Evolutionary conservation across 2,797 vertebrate genomes (phyloP).

Genomic region (Anguilla megastoma): DNA sequence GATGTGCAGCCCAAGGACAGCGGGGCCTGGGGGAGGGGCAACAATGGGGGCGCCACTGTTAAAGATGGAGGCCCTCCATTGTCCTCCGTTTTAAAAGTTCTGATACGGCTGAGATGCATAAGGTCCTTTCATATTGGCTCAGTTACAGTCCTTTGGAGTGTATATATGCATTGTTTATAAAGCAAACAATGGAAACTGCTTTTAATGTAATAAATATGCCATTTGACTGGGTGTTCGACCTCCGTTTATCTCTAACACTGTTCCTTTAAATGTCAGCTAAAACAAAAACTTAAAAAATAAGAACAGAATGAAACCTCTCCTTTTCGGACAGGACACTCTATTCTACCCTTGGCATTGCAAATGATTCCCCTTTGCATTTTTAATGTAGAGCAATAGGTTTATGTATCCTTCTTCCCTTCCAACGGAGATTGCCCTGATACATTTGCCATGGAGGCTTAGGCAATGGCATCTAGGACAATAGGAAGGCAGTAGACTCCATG

Average conservation of each 20-base stretch:
- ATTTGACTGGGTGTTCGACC: not conserved
- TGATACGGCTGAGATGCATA: not conserved
- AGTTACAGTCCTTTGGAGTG: not conserved
- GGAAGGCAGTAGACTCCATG: not conserved
- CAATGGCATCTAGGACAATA: not conserved
- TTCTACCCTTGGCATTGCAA: not conserved
- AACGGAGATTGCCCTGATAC: not conserved
- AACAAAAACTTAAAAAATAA: not conserved
- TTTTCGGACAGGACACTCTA: not conserved
- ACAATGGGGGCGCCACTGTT: not conserved
- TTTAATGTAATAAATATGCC: not conserved
- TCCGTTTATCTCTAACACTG: not conserved
- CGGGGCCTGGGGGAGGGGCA: not conserved
- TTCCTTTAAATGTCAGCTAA: not conserved
- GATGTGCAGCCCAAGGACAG: slow-evolving; percentile 9
- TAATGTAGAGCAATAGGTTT: not conserved
- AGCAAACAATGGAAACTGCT: not conserved
- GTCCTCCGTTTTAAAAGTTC: not conserved
- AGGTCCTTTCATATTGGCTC: not conserved
- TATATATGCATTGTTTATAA: not conserved
- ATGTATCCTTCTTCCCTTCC: not conserved
- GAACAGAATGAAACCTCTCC: not conserved
- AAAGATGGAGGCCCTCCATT: not conserved
- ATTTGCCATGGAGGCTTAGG: not conserved
- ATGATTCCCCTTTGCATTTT: slow-evolving; percentile 15